Evolutionary conservation across 1,140 invertebrate genomes (phyloP).

Genomic region (Eumeta japonica): DNA sequence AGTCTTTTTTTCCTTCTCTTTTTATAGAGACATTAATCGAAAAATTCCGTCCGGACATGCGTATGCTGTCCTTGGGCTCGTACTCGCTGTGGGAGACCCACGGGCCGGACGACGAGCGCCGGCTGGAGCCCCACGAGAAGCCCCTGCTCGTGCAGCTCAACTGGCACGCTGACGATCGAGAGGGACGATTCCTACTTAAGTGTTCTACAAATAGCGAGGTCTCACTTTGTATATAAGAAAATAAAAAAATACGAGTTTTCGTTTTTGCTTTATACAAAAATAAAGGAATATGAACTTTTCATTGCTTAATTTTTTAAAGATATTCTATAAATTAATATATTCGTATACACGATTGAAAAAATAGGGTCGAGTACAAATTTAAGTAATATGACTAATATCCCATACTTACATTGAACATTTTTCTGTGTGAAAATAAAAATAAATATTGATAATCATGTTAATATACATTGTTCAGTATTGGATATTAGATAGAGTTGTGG

Average conservation of each 20-base stretch:
- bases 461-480: too few relatives aligned
- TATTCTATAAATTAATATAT: too few relatives aligned
- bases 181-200: slow-evolving; percentile 93
- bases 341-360: too few relatives aligned
- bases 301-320: not conserved
- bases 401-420: too few relatives aligned
- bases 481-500: too few relatives aligned
- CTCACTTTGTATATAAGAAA: too few relatives aligned
- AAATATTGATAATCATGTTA: too few relatives aligned
- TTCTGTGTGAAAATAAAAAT: too few relatives aligned
- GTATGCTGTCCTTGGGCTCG: slow-evolving; percentile 93
- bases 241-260: too few relatives aligned
- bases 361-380: too few relatives aligned
- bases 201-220: slow-evolving; percentile 41
- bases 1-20: slow-evolving; percentile 5
- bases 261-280: too few relatives aligned
- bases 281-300: not conserved
- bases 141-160: slow-evolving; percentile 97
- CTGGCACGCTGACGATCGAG: slow-evolving; percentile 97
- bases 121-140: slow-evolving; percentile 85
- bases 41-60: slow-evolving; percentile 99
- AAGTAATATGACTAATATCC: too few relatives aligned
- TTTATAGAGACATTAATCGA: slow-evolving; percentile 84
- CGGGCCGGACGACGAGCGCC: slow-evolving; percentile 92
- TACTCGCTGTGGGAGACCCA: slow-evolving; percentile 98